Base-by-base conservation (phyloP, 2,797 vertebrate species). In the Anguilla megastoma region DNA sequence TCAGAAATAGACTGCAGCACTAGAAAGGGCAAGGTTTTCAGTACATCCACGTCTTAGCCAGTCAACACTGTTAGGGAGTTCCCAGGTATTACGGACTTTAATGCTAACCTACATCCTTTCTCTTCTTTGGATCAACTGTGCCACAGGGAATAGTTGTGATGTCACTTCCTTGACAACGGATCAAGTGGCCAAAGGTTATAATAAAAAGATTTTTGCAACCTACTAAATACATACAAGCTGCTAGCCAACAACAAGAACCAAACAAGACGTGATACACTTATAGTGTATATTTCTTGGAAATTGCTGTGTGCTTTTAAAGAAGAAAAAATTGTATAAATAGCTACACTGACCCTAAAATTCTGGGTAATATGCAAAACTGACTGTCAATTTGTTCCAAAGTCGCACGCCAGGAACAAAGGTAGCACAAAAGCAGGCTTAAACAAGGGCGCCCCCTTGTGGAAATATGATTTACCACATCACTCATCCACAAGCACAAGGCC, bases 361-460 rank as follows among this genome's bases (percentile, higher is more conserved):
- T 18, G 33, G 74, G 74, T 41, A 79, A 79, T 41, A 36, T 14
- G 30, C 0, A 18, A 36, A 33, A 76, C 14, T 36, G 50, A 52
- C 50, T 52, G n/a, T 36, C 30, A 45, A 41, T 79, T 27, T 36
- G 18, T 6, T 36, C 63, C 27, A 27, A 69, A 21, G 6, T 24
- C 1, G 30, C 33, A 45, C 74, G 16, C 74, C 2, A 18, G 71
- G 27, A 12, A 45, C 30, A 52, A 21, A 14, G n/a, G 9, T 41
- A 6, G 16, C 82, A 74, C 54, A 36, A 41, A 10, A 69, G 50
- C 89, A 89, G 90, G 84, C 88, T 33, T 18, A 2, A 60, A 76
- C 69, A 88, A 86, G n/a, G 74, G 86, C 27, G 60, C 87, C 27
- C 82, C 87, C 66, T 88, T 41, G 83, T 63, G 86, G 87, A 71